Base-by-base conservation (phyloP, 2,888 invertebrate genomes). In the Anodontia alba region DNA sequence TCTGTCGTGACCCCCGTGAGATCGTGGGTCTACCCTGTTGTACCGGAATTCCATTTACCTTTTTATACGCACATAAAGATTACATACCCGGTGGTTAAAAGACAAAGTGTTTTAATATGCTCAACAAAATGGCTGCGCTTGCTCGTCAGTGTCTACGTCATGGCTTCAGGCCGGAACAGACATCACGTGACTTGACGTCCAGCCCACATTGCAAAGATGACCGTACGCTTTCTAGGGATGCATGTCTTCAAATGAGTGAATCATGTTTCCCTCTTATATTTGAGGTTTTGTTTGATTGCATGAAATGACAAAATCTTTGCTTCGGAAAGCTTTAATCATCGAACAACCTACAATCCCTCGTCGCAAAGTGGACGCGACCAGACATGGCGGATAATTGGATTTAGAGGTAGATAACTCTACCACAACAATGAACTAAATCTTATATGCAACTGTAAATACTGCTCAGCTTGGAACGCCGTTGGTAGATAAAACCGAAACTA, bases 101-200 rank as follows among this genome's bases (percentile, higher is more conserved):
- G 38, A 38, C 38, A 38, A 38, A 38, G 38, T 12, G 7, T 38
- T 5, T 38, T 38, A 8, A 8, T 12, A 12, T 8, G 62, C 26
- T 62, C 33, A 62, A 62, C 62, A 62, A 62, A 62, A 62, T 62
- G 62, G 62, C 62, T 33, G 62, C 33, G 33, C 62, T 33, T 62
- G 62, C 62, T 62, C 62, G 62, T 62, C 62, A 20, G 62, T 62
- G 62, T 62, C 62, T 62, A 62, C 62, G 62, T 62, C 62, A 62
- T 33, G 23, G 62, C 62, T 62, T 62, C 33, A 33, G 62, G 29
- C 33, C 62, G 7, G 62, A 62, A n/a, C 62, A 62, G 62, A 62
- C 62, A 20, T 62, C 62, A 62, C 62, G 62, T 62, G 62, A 62
- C 57, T 23, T 57, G 15, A 57, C 5, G 23, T 29, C n/a, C 57